These are phyloP conservation scores for Phoenicopterus ruber DNA, from an alignment of 2,113 vertebrate species.

Conservation along the genomic window DNA sequence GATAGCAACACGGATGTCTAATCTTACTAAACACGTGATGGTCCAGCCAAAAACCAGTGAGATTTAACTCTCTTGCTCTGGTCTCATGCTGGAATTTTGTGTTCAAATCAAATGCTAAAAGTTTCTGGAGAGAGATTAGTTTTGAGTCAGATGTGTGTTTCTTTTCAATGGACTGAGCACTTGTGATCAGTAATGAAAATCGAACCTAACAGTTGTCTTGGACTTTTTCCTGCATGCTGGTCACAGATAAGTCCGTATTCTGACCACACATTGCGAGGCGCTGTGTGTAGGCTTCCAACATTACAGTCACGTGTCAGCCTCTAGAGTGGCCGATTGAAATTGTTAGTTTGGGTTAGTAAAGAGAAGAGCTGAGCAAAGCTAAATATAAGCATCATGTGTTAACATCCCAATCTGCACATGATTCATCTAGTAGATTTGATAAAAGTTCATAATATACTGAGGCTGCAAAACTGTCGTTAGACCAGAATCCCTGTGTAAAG, in stretches of 20 bases:
- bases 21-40: not conserved
- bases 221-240: not conserved
- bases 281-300: not conserved
- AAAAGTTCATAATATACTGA: not conserved
- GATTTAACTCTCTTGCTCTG: not conserved
- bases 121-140: not conserved
- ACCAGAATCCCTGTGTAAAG: not conserved
- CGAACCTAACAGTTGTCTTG: not conserved
- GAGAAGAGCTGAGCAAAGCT: not conserved
- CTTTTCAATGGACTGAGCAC: not conserved
- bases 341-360: not conserved
- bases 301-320: not conserved
- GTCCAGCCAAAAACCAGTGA: not conserved
- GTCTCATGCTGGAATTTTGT: not conserved
- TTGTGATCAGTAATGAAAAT: not conserved
- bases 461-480: not conserved
- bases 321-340: not conserved
- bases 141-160: not conserved
- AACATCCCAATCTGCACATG: not conserved
- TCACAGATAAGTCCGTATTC: not conserved
- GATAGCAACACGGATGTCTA: not conserved
- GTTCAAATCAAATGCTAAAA: not conserved
- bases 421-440: not conserved
- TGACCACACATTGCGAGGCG: not conserved
- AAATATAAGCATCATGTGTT: not conserved